phyloP scores from a whole-genome alignment of 2,113 vertebrate genomes.

The Gymnobelideus leadbeateri region DNA sequence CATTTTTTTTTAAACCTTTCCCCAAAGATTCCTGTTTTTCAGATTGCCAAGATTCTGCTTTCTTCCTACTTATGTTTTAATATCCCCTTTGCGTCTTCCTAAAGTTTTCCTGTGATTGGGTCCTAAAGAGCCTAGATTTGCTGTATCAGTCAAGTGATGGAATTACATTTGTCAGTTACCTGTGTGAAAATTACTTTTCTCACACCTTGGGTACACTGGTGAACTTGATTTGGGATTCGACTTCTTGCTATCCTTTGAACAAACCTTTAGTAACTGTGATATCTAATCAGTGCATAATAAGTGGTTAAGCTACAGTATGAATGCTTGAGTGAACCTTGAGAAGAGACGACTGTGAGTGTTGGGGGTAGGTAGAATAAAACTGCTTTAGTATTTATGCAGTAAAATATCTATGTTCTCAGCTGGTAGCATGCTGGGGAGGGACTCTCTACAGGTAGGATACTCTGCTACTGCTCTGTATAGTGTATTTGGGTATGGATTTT shows the following conservation, averaged over 20 bases:
- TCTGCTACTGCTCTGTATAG: background rate
- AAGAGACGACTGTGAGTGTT: background rate
- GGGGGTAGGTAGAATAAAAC: background rate
- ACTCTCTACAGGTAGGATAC: background rate
- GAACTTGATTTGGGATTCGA: too few species aligned
- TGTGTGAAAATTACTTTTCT: background rate
- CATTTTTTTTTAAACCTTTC: conserved; percentile 10
- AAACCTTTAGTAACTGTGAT: too few species aligned
- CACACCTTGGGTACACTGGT: background rate
- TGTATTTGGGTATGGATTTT: background rate
- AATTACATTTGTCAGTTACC: background rate
- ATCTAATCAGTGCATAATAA: too few species aligned
- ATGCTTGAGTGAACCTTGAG: too few species aligned
- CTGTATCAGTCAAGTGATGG: background rate
- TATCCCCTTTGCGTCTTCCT: background rate
- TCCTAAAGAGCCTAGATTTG: background rate
- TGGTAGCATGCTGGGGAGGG: background rate
- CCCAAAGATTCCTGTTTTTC: background rate
- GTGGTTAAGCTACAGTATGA: background rate
- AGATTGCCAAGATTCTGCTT: background rate
- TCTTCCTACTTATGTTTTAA: conserved; percentile 22
- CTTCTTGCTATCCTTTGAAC: too few species aligned
- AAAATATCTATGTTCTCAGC: background rate
- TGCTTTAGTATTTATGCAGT: too few species aligned
- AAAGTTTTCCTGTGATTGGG: background rate